Evolutionary conservation across 2,113 vertebrate species (phyloP).

Genomic region (Trematomus loennbergii): DNA sequence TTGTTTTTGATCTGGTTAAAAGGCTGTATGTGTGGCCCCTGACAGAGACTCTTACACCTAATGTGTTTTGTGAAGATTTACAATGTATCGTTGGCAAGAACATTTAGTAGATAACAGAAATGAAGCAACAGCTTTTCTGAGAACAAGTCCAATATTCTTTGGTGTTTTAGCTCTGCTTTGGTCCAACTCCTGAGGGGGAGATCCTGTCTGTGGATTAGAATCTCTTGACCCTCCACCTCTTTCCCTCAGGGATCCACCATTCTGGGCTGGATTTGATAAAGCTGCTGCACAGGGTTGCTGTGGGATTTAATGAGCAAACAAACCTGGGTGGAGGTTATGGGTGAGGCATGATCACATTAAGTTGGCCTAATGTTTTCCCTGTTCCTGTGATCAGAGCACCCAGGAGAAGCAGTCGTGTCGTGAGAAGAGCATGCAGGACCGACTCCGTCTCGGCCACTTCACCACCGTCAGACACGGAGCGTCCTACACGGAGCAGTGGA

Average conservation of each 20-base stretch:
- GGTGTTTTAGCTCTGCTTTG: constrained; percentile 32
- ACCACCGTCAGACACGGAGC: constrained; percentile 98
- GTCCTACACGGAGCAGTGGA: constrained; percentile 99
- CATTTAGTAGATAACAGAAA: neutral
- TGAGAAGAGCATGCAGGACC: constrained; percentile 99
- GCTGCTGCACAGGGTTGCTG: neutral
- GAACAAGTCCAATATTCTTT: constrained; percentile 4
- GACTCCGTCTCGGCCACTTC: constrained; percentile 98
- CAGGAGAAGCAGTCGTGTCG: constrained; percentile 99
- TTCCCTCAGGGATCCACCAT: neutral
- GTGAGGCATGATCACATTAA: neutral
- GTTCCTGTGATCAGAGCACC: constrained; percentile 87
- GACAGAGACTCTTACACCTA: neutral
- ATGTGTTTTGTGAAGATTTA: neutral
- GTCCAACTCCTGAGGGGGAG: constrained; percentile 1
- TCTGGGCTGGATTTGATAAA: neutral
- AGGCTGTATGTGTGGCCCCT: neutral
- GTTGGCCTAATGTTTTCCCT: constrained; percentile 8
- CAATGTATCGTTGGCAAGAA: neutral
- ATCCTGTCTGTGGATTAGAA: neutral
- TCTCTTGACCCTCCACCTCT: constrained; percentile 7
- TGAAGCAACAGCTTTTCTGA: neutral
- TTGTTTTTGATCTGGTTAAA: too few species aligned
- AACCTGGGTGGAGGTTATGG: neutral
- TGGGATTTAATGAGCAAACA: neutral